phyloP scores from a whole-genome alignment of 2,888 invertebrate genomes.

The Adineta ricciae region DNA sequence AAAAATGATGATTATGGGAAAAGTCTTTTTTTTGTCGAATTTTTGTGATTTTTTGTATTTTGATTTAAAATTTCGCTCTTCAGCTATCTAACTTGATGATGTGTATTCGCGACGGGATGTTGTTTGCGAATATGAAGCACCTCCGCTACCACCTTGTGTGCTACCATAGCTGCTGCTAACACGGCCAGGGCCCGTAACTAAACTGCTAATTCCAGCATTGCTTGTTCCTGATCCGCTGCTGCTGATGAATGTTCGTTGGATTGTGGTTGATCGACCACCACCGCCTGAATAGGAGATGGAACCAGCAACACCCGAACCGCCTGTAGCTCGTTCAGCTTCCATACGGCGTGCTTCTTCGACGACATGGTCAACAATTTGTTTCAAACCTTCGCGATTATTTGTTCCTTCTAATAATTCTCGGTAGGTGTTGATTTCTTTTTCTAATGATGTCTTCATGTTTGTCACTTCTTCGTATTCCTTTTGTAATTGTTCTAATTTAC shows the following conservation, averaged over 20 bases:
- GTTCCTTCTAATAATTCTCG: constrained; percentile 55
- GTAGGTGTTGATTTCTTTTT: constrained; percentile 55
- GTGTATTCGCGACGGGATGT: background rate
- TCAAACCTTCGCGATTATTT: constrained; percentile 43
- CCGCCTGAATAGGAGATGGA: background rate
- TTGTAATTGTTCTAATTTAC: constrained; percentile 25
- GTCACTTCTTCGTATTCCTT: constrained; percentile 40
- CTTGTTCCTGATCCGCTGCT: background rate
- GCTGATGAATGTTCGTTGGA: background rate
- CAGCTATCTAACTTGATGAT: background rate
- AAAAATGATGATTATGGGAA: background rate
- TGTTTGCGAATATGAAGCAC: background rate
- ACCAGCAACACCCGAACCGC: background rate
- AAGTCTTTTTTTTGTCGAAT: background rate
- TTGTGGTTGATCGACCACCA: constrained; percentile 3
- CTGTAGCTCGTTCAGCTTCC: constrained; percentile 24
- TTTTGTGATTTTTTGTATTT: background rate
- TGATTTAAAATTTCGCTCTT: background rate
- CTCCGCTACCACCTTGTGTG: background rate
- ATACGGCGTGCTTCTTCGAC: constrained; percentile 32
- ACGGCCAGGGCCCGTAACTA: background rate
- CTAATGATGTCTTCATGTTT: constrained; percentile 55
- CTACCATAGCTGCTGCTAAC: background rate
- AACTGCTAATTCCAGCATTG: background rate
- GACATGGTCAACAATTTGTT: constrained; percentile 33